Evolutionary conservation across 2,797 vertebrate species (phyloP).

Genomic region (Anas bernieri): DNA sequence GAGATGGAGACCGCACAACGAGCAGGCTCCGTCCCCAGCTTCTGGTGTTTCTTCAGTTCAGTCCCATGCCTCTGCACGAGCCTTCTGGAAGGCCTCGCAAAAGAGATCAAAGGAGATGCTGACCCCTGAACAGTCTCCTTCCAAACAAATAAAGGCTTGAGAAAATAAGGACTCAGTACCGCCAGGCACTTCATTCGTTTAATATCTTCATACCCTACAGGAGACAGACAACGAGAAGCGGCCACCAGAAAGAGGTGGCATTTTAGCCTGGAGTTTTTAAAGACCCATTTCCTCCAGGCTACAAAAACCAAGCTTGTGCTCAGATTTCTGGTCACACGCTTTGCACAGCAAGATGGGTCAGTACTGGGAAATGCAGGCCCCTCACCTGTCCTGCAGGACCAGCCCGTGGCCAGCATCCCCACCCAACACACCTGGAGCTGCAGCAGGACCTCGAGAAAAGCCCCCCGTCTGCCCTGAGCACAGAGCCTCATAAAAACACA

Average conservation of each 20-base stretch:
- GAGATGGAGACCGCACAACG: neutral
- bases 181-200: neutral
- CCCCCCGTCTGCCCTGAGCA: neutral
- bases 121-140: neutral
- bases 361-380: neutral
- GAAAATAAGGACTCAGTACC: slow-evolving; percentile 27
- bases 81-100: neutral
- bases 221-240: neutral
- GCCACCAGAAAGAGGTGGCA: neutral
- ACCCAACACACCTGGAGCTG: neutral
- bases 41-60: neutral
- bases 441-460: neutral
- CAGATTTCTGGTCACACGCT: neutral
- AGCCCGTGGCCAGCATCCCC: neutral
- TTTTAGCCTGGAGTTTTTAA: slow-evolving; percentile 1
- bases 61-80: neutral
- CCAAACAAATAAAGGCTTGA: slow-evolving; percentile 9
- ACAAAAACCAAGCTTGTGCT: neutral
- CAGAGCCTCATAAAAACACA: neutral
- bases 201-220: neutral
- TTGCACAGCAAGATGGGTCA: neutral
- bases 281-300: neutral
- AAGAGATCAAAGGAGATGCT: slow-evolving; percentile 25
- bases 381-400: neutral
- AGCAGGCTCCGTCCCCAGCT: neutral